phyloP scores from a whole-genome alignment of 2,888 invertebrate species.

The Argyresthia albistria region DNA sequence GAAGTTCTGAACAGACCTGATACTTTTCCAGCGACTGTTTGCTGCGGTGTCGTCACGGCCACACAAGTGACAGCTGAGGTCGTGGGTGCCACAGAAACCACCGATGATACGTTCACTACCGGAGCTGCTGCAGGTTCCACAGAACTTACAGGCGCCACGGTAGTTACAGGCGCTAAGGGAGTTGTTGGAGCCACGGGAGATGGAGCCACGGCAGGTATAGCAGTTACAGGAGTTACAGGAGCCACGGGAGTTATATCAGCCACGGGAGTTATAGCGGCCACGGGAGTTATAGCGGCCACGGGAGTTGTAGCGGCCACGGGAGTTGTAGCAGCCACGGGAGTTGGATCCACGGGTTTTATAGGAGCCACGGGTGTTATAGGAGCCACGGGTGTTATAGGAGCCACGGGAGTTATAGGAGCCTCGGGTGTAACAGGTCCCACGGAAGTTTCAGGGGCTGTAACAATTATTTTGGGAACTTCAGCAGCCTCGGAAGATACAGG shows the following conservation, averaged over 20 bases:
- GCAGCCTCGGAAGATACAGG: too few species aligned
- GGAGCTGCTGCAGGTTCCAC: slow-evolving; percentile 10
- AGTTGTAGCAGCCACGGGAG: slow-evolving; percentile 15
- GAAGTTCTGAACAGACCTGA: neutral
- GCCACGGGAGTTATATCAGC: too few species aligned
- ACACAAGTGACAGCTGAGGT: slow-evolving; percentile 27
- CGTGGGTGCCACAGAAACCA: slow-evolving; percentile 23
- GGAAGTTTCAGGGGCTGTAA: too few species aligned
- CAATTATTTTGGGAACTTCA: too few species aligned
- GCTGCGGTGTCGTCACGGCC: slow-evolving; percentile 11
- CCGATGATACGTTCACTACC: slow-evolving; percentile 10
- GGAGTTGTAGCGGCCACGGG: slow-evolving; percentile 8
- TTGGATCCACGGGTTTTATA: neutral
- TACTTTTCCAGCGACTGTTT: slow-evolving; percentile 14
- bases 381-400: too few species aligned
- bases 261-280: too few species aligned
- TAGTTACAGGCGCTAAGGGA: slow-evolving; percentile 14
- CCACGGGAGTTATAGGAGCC: too few species aligned
- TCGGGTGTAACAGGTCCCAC: too few species aligned
- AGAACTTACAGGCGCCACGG: slow-evolving; percentile 11
- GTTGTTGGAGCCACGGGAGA: slow-evolving; percentile 8
- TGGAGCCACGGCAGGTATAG: too few species aligned
- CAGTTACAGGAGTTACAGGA: too few species aligned
- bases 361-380: too few species aligned
- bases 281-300: too few species aligned